Evolutionary conservation across 1,140 invertebrate genomes (phyloP).

Genomic region (Drosophila sproati): DNA sequence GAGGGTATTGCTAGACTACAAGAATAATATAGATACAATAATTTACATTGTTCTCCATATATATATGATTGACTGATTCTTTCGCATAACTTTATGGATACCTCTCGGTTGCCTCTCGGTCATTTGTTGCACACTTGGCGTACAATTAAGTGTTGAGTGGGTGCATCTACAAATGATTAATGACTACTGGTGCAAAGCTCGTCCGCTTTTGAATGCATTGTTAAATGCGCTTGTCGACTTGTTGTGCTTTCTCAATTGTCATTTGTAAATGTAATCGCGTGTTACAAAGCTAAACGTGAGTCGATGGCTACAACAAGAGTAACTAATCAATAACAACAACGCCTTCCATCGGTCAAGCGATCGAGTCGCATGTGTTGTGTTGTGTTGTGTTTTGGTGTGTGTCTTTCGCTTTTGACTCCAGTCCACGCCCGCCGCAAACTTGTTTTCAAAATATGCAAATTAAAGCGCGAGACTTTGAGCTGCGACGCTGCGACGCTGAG

Average conservation of each 20-base stretch:
- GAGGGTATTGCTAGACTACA: no score
- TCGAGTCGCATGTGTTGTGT: conserved; percentile 25
- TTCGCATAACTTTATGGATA: not conserved
- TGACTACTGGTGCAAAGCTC: conserved; percentile 30
- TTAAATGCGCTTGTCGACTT: conserved; percentile 30
- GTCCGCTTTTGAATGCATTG: conserved; percentile 36
- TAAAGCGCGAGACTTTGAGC: conserved; percentile 48
- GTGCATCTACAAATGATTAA: conserved; percentile 66
- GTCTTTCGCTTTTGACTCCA: conserved; percentile 37
- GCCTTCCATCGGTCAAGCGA: conserved; percentile 47
- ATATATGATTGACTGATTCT: not conserved
- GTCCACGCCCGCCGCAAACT: conserved; percentile 53
- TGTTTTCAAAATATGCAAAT: conserved; percentile 73
- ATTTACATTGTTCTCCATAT: not conserved
- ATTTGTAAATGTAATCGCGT: conserved; percentile 55
- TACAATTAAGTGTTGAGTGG: conserved; percentile 30
- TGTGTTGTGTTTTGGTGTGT: not conserved
- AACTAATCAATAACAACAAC: conserved; percentile 18
- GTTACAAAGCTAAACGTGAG: conserved; percentile 56
- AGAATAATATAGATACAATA: no score
- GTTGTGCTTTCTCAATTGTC: conserved; percentile 32
- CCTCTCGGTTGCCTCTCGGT: no score
- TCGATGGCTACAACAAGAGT: conserved; percentile 23
- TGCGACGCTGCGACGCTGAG: conserved; percentile 27
- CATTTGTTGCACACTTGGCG: not conserved